These are phyloP conservation scores for Spodoptera picta DNA, from an alignment of 2,888 invertebrate genomes.

Conservation along the genomic window DNA sequence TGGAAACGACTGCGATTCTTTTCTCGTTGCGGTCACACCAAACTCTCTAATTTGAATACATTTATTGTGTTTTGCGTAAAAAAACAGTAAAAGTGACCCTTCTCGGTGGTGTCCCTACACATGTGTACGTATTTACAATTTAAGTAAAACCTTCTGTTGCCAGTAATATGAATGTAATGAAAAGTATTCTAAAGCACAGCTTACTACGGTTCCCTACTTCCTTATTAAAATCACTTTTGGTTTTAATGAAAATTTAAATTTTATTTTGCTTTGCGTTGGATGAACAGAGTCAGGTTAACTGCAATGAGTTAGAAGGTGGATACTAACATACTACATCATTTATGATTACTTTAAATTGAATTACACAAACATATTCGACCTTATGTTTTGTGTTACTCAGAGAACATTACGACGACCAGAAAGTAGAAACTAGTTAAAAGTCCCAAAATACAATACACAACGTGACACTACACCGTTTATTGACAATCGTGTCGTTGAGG, in stretches of 20 bases:
- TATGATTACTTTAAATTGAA: too few relatives aligned
- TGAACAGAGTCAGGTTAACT: too few relatives aligned
- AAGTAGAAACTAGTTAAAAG: too few relatives aligned
- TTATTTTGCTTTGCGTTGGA: too few relatives aligned
- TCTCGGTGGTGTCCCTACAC: constrained; percentile 32
- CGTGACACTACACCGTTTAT: background rate
- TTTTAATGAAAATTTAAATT: background rate
- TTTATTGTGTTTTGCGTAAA: constrained; percentile 56
- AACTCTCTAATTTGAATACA: constrained; percentile 59
- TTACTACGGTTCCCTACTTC: background rate
- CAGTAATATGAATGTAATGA: constrained; percentile 38
- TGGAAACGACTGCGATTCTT: constrained; percentile 66
- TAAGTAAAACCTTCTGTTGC: constrained; percentile 35
- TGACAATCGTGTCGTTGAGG: background rate
- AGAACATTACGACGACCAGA: too few relatives aligned
- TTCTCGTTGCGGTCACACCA: constrained; percentile 60
- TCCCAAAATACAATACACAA: too few relatives aligned
- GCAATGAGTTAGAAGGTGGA: too few relatives aligned
- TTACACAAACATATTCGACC: too few relatives aligned
- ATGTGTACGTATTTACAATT: constrained; percentile 43
- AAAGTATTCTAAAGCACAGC: constrained; percentile 24
- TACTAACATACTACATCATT: too few relatives aligned
- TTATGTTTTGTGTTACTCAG: too few relatives aligned
- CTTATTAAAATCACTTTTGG: constrained; percentile 13
- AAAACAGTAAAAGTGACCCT: constrained; percentile 57